These are phyloP conservation scores for Contarinia nasturtii DNA, from an alignment of 1,140 invertebrate species.

Conservation along the genomic window DNA sequence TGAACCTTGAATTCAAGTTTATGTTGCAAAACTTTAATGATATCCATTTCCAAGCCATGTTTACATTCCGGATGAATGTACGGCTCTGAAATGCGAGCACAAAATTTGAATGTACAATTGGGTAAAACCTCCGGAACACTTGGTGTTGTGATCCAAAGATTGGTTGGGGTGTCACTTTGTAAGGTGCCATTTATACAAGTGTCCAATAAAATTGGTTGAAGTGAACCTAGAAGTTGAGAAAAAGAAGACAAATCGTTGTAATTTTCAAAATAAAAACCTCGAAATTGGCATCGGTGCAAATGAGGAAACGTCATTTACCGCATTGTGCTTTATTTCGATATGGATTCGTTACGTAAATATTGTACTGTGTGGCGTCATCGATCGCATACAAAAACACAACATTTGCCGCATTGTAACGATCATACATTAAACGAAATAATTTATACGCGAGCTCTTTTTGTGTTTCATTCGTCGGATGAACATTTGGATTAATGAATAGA, in stretches of 20 bases:
- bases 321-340: constrained; percentile 12
- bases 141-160: not conserved
- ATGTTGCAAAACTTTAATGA: constrained; percentile 15
- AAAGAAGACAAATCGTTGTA: not conserved
- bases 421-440: constrained; percentile 13
- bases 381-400: constrained; percentile 16
- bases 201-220: not conserved
- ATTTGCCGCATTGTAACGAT: constrained; percentile 15
- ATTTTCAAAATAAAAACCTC: constrained; percentile 7
- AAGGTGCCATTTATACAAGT: not conserved
- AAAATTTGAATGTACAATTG: constrained; percentile 19
- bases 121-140: not conserved
- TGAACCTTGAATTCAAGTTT: constrained; percentile 12
- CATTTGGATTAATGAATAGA: constrained; percentile 11
- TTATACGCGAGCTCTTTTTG: constrained; percentile 7
- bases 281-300: constrained; percentile 10
- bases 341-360: constrained; percentile 16
- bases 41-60: constrained; percentile 15
- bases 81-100: constrained; percentile 15
- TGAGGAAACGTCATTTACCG: constrained; percentile 13
- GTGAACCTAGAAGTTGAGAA: not conserved
- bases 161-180: not conserved
- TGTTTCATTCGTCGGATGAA: constrained; percentile 5
- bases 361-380: constrained; percentile 10
- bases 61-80: constrained; percentile 17